A percentile compares a stretch with the other conserved stretches of the same genome.
phyloP scores from a whole-genome alignment of 2,113 vertebrate genomes.

The Proterorhinus semilunaris region DNA sequence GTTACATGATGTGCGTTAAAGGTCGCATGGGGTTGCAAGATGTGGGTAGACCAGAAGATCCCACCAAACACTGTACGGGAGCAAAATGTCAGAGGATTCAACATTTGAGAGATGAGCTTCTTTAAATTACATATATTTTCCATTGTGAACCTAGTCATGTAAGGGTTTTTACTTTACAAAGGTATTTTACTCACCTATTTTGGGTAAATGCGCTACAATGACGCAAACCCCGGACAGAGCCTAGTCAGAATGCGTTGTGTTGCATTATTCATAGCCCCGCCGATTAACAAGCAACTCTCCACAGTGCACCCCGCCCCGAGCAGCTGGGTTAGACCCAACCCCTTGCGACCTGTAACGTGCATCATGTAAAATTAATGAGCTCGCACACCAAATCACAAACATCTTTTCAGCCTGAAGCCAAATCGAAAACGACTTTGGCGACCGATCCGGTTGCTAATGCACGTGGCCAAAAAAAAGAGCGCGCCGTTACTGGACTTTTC shows the following conservation, averaged over 20 bases:
- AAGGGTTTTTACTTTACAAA: neutral
- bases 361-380: neutral
- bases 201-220: neutral
- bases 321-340: neutral
- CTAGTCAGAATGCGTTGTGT: neutral
- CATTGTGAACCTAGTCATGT: too few relatives aligned
- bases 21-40: neutral
- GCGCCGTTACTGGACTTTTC: slow-evolving; percentile 46
- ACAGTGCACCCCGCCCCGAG: neutral
- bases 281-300: slow-evolving; percentile 1
- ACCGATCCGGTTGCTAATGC: neutral
- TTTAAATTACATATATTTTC: too few relatives aligned
- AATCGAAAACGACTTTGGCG: neutral
- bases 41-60: too few relatives aligned
- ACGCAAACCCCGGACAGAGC: neutral
- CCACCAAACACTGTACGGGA: too few relatives aligned
- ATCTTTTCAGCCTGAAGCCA: neutral
- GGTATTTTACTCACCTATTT: neutral
- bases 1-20: neutral
- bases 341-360: neutral
- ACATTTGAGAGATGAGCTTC: too few relatives aligned
- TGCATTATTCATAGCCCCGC: neutral
- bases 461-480: neutral
- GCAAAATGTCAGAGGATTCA: too few relatives aligned
- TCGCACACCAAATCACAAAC: neutral